Percentiles rank a stretch among this genome's conserved stretches.
These are phyloP conservation scores for Cossypha niveicapilla DNA, from an alignment of 2,797 vertebrate genomes.

Conservation along the genomic window DNA sequence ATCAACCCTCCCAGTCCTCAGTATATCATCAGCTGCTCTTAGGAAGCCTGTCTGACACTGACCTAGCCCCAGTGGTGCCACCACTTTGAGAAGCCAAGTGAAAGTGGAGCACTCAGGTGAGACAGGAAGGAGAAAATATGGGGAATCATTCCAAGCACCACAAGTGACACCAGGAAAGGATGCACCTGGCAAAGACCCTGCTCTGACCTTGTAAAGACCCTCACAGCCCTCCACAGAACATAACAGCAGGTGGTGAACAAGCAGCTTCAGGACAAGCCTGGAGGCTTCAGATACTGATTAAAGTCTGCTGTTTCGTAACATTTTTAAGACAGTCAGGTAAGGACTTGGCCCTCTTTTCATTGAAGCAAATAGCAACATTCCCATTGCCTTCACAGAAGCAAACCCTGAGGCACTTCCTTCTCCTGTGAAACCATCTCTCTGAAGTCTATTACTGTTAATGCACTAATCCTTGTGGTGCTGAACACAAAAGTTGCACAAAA, in stretches of 20 bases:
- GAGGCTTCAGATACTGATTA: neutral
- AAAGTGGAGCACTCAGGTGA: neutral
- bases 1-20: neutral
- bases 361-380: neutral
- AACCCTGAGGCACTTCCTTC: neutral
- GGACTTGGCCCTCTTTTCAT: neutral
- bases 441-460: neutral
- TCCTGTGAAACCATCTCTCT: neutral
- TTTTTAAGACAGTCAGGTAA: neutral
- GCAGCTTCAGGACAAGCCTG: neutral
- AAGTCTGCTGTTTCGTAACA: neutral
- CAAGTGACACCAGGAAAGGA: neutral
- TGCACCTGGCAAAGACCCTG: neutral
- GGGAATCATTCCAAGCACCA: neutral
- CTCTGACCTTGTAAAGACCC: neutral
- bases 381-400: neutral
- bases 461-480: neutral
- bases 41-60: neutral
- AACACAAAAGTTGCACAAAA: constrained; percentile 1
- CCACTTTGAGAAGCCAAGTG: neutral
- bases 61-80: neutral
- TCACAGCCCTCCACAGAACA: neutral
- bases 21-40: neutral
- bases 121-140: neutral
- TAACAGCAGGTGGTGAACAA: neutral